Conservation (phyloP, 2,888 invertebrate species). For the Lepas anatifera region DNA sequence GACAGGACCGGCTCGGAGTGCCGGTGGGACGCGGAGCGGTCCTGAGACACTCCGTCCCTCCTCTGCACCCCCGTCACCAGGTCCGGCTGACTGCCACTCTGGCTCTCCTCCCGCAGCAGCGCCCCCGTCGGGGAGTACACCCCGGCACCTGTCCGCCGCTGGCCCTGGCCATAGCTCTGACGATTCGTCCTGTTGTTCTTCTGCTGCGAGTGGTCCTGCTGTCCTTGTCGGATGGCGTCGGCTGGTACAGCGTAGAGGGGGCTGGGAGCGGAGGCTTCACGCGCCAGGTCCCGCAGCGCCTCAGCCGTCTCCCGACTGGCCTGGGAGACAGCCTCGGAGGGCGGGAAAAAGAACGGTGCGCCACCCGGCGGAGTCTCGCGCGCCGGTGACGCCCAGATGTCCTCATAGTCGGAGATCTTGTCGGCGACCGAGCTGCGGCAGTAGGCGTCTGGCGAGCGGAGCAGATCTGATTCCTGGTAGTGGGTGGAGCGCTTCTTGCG, state of each 20-base stretch:
- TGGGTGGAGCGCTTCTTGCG: conserved; percentile 28
- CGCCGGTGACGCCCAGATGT: conserved; percentile 64
- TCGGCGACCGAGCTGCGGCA: conserved; percentile 69
- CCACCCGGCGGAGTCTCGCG: conserved; percentile 18
- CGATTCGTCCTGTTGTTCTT: too few species aligned
- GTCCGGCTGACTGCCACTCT: neutral
- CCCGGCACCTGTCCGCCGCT: too few species aligned
- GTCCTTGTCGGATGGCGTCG: conserved; percentile 47
- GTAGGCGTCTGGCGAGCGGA: conserved; percentile 68
- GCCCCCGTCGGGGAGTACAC: too few species aligned
- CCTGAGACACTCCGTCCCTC: conserved; percentile 14
- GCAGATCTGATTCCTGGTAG: conserved; percentile 61
- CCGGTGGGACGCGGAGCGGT: conserved; percentile 22
- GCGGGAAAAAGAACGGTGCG: neutral
- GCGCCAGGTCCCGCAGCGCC: conserved; percentile 27
- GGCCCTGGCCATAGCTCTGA: too few species aligned
- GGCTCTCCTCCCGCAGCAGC: too few species aligned
- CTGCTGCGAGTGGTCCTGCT: too few species aligned
- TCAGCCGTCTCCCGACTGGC: conserved; percentile 25
- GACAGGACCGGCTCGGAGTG: conserved; percentile 21
- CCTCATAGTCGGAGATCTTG: conserved; percentile 89
- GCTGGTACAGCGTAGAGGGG: conserved; percentile 85
- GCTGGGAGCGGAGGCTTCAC: conserved; percentile 39
- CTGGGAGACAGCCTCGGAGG: neutral
- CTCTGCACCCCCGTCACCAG: conserved; percentile 18